These are phyloP conservation scores for Loxodonta africana DNA, from an alignment of 2,113 vertebrate species.

Conservation along the genomic window DNA sequence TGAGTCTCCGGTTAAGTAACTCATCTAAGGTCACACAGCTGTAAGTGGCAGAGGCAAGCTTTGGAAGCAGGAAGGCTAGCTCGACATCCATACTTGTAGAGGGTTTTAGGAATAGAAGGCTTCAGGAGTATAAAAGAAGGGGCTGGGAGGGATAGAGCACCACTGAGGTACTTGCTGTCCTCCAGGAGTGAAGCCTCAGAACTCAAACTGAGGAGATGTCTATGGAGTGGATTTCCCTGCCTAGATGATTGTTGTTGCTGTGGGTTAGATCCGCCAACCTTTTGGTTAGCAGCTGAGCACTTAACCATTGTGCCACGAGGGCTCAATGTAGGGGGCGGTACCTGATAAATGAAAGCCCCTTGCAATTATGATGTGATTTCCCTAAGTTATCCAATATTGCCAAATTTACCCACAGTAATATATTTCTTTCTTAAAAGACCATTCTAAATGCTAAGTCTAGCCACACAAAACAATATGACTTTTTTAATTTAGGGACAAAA, in stretches of 20 bases:
- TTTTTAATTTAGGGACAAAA: conserved; percentile 13
- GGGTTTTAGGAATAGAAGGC: background rate
- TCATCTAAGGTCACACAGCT: background rate
- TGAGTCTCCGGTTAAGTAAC: background rate
- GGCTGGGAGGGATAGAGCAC: background rate
- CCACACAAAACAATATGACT: background rate
- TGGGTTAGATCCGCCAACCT: too few relatives aligned
- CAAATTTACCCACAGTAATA: background rate
- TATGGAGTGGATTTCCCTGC: too few relatives aligned
- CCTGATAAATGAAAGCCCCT: background rate
- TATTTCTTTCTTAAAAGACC: conserved; percentile 1
- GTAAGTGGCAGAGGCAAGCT: background rate
- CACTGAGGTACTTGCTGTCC: too few relatives aligned
- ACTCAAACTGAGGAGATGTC: background rate
- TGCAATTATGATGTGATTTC: background rate
- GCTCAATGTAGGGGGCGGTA: background rate
- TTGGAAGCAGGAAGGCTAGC: background rate
- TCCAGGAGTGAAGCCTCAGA: background rate
- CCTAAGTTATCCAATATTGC: background rate
- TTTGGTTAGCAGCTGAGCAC: too few relatives aligned
- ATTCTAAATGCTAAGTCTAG: background rate
- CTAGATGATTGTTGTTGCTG: too few relatives aligned
- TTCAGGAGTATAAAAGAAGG: background rate
- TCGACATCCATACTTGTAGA: background rate
- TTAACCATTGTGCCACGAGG: too few relatives aligned